A percentile compares a stretch with the other conserved stretches of the same genome.
Evolutionary conservation across 2,113 vertebrate species (phyloP).

Genomic region (Rhea pennata): DNA sequence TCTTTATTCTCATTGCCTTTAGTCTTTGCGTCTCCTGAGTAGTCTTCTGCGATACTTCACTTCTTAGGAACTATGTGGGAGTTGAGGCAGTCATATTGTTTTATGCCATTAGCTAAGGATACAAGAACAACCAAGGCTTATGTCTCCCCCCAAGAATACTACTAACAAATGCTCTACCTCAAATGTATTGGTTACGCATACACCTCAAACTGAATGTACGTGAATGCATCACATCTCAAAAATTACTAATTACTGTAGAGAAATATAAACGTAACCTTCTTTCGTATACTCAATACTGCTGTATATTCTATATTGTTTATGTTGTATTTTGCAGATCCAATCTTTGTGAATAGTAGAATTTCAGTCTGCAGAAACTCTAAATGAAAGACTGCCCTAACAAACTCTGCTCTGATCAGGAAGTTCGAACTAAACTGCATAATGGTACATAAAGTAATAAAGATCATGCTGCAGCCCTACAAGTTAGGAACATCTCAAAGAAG

Average conservation of each 20-base stretch:
- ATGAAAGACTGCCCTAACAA: background rate
- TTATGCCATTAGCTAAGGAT: background rate
- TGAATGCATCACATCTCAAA: background rate
- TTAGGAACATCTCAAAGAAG: background rate
- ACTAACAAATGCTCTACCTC: background rate
- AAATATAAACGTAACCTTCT: background rate
- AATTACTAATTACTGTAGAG: background rate
- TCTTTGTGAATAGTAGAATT: background rate
- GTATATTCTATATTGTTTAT: too few relatives aligned
- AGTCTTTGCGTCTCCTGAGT: background rate
- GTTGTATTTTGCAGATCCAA: background rate
- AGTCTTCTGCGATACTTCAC: background rate
- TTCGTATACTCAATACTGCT: background rate
- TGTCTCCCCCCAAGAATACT: background rate
- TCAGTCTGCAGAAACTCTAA: background rate
- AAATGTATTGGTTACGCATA: accelerated
- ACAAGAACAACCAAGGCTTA: background rate
- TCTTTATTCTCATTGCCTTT: background rate
- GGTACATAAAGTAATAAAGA: background rate
- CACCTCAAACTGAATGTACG: accelerated
- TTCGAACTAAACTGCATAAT: background rate
- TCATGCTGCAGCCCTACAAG: accelerated
- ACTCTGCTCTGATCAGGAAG: background rate
- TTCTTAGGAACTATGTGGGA: background rate
- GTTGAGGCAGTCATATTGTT: background rate